Evolutionary conservation across 2,113 vertebrate genomes (phyloP).

Genomic region (Catagonus wagneri): DNA sequence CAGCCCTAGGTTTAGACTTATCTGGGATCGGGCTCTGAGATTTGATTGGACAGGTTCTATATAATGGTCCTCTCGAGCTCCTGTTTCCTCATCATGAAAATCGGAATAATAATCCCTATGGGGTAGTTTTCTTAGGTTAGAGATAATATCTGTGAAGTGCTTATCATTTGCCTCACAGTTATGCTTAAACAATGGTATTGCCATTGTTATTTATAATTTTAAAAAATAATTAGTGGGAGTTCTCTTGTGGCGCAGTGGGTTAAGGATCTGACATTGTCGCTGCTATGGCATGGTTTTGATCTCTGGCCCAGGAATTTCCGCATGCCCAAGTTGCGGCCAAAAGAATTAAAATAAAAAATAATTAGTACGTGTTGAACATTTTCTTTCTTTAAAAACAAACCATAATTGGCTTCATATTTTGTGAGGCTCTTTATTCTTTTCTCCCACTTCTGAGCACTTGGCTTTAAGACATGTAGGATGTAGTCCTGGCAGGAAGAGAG

Average conservation of each 20-base stretch:
- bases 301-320: no score
- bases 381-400: slow-evolving; percentile 17
- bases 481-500: not conserved
- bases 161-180: not conserved
- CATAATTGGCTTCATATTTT: slow-evolving; percentile 39
- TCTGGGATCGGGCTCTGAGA: not conserved
- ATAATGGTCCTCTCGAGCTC: not conserved
- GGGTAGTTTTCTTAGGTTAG: not conserved
- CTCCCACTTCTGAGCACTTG: not conserved
- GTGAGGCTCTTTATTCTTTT: not conserved
- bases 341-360: not conserved
- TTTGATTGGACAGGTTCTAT: not conserved
- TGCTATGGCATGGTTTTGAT: no score
- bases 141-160: not conserved
- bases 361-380: not conserved
- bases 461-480: not conserved
- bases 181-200: not conserved
- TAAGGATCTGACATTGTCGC: no score
- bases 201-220: slow-evolving; percentile 26
- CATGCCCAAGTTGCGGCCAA: no score
- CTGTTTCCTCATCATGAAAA: not conserved
- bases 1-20: not conserved
- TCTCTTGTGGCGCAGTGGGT: no score
- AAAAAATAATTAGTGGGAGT: not conserved
- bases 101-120: not conserved